phyloP scores from a whole-genome alignment of 2,113 vertebrate species.

The Seriola dumerili region DNA sequence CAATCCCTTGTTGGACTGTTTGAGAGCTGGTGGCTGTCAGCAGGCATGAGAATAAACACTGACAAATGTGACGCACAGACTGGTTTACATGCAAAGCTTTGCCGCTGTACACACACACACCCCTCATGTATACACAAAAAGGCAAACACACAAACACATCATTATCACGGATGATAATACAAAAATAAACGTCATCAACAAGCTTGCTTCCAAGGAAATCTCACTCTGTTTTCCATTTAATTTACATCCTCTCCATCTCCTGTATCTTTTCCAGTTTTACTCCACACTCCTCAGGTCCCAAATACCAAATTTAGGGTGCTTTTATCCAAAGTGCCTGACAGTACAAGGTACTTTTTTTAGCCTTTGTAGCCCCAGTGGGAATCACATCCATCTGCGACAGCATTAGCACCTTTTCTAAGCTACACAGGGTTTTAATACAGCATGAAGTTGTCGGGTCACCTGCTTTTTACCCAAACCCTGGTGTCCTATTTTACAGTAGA shows the following conservation, averaged over 20 bases:
- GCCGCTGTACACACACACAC: constrained; percentile 23
- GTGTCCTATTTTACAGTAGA: constrained; percentile 16
- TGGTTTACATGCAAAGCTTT: constrained; percentile 51
- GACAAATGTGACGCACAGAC: constrained; percentile 44
- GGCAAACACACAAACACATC: constrained; percentile 20
- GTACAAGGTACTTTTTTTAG: constrained; percentile 8
- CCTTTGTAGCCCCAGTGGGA: constrained; percentile 22
- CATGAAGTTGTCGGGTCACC: constrained; percentile 4
- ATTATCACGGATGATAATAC: constrained; percentile 23
- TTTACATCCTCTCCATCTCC: constrained; percentile 27
- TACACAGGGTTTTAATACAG: background rate
- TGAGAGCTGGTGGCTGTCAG: constrained; percentile 65
- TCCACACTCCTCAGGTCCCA: background rate
- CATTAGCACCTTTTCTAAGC: constrained; percentile 7
- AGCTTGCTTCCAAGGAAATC: constrained; percentile 8
- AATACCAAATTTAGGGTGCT: constrained; percentile 21
- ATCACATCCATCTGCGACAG: constrained; percentile 2
- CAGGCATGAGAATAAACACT: constrained; percentile 68
- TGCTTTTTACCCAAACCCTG: background rate
- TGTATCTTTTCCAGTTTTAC: background rate
- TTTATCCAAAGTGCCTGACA: constrained; percentile 9
- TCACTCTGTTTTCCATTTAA: constrained; percentile 6
- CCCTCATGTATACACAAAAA: constrained; percentile 16
- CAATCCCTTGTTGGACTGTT: constrained; percentile 59
- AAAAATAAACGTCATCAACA: constrained; percentile 37